Evolutionary conservation across 2,888 invertebrate genomes (phyloP).

Genomic region (Hypsopygia costalis): DNA sequence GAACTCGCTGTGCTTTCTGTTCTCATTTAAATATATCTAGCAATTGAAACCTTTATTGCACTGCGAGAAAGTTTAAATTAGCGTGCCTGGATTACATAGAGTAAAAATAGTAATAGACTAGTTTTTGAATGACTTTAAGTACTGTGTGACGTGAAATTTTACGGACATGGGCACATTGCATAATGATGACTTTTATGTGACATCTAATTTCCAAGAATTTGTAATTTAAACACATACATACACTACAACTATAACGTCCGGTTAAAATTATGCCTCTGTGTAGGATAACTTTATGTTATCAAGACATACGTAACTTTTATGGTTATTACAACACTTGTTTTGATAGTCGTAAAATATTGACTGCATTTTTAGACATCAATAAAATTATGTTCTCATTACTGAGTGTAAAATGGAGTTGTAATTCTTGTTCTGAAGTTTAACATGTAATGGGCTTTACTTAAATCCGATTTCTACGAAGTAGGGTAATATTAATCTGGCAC

Average conservation of each 20-base stretch:
- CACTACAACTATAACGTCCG: slow-evolving; percentile 1
- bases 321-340: slow-evolving; percentile 2
- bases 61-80: neutral
- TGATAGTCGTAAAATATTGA: slow-evolving; percentile 2
- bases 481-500: no score
- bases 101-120: no score
- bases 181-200: slow-evolving; percentile 1
- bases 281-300: neutral
- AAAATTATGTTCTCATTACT: no score
- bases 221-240: neutral
- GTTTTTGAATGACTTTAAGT: no score
- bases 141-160: slow-evolving; percentile 5
- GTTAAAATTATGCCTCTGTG: slow-evolving; percentile 5
- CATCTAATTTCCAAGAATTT: slow-evolving; percentile 2
- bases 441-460: no score
- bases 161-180: no score
- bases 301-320: slow-evolving; percentile 3
- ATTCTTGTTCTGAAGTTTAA: no score
- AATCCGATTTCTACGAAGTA: no score
- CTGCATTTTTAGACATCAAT: neutral
- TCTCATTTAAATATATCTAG: neutral
- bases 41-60: neutral
- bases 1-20: neutral
- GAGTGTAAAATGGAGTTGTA: no score
- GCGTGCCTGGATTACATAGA: no score